A percentile compares a stretch with the other conserved stretches of the same genome.
Conservation (phyloP, 2,888 invertebrate genomes). For the Norana najaformis region DNA sequence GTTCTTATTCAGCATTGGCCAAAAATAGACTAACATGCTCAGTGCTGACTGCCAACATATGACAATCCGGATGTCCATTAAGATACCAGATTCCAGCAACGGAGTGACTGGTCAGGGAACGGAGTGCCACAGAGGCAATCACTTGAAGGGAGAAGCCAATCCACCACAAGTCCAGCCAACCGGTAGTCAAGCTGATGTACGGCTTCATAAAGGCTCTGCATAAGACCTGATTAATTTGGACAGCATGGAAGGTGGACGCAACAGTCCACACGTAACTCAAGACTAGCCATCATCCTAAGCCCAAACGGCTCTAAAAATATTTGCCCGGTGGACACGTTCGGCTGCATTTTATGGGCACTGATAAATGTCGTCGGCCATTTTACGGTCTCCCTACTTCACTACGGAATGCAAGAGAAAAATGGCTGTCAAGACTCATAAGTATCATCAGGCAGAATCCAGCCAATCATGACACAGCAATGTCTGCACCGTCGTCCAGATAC, state of each 20-base stretch:
- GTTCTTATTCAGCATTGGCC: not conserved
- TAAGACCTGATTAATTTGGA: not conserved
- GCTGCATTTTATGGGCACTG: not conserved
- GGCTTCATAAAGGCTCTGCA: not conserved
- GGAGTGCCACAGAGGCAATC: not conserved
- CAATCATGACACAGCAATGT: not conserved
- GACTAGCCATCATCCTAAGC: not conserved
- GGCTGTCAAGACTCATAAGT: conserved; percentile 9
- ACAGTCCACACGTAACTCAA: not conserved
- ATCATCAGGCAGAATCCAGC: not conserved
- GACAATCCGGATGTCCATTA: not conserved
- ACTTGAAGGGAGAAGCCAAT: not conserved
- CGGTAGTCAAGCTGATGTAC: not conserved
- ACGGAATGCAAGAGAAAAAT: not conserved
- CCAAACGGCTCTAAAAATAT: not conserved
- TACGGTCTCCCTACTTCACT: not conserved
- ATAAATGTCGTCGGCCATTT: not conserved
- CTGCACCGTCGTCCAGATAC: not conserved
- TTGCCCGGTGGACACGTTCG: not conserved
- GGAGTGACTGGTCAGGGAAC: not conserved
- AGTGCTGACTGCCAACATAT: not conserved
- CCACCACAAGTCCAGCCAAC: not conserved
- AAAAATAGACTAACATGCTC: not conserved
- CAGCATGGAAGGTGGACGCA: conserved; percentile 2
- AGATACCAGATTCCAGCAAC: not conserved